Evolutionary conservation across 1,140 invertebrate species (phyloP), one percentile per base, ranked within the genome.

Genomic region (Procambarus clarkii): DNA sequence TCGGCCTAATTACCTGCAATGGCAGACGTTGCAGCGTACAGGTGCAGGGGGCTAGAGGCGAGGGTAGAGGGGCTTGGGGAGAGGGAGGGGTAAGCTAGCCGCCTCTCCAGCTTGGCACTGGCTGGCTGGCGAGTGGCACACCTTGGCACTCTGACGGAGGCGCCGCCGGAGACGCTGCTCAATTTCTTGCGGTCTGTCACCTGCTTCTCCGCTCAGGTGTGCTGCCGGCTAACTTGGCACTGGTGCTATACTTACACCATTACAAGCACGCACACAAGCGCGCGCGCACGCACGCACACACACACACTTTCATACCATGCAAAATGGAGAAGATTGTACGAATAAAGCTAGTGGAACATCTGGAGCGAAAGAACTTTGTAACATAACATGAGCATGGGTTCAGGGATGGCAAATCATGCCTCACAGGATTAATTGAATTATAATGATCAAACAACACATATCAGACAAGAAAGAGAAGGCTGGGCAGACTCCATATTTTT

Each of bases 281-380:
- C 71, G n/a, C 71, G n/a, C 3, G n/a, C 71, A 76, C 24, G 44
- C 76, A 77, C 76, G 44, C 76, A 77, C 76, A 77, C 76, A 34
- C 24, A 77, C 76, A 34, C 76, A 77, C 34, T 45, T 24, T 2
- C 76, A 18, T 44, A 7, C 8, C 50, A 3, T 9, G 13, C 8
- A 54, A 54, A 7, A 54, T 34, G 34, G 34, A 34, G 34, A 34
- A 34, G 34, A 34, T 34, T 34, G 34, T 34, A 34, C 34, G 34
- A 34, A 34, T n/a, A 34, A 34, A 34, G 34, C 34, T 34, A 34
- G 34, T 34, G 34, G 34, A 34, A 34, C 34, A 34, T 34, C 34
- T 34, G 34, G 34, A 34, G 34, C 34, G 34, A 34, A 34, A 34
- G 34, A 34, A 34, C 34, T 34, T 34, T 34, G 34, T 34, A 34